These are phyloP conservation scores for Pygoscelis adeliae DNA, from an alignment of 2,113 vertebrate genomes.

Conservation along the genomic window DNA sequence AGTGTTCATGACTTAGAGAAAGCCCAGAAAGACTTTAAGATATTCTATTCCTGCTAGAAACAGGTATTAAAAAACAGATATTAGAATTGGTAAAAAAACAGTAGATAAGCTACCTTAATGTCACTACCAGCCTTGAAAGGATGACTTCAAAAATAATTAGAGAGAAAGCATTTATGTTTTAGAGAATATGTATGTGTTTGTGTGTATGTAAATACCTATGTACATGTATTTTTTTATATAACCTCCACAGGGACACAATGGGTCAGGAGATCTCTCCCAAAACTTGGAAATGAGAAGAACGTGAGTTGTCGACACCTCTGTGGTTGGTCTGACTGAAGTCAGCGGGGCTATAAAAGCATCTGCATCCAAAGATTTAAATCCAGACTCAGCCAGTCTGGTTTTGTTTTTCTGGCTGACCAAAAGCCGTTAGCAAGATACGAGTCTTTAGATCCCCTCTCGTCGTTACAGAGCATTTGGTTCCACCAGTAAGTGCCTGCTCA, in stretches of 20 bases:
- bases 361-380: neutral
- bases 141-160: neutral
- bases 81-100: neutral
- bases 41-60: neutral
- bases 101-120: neutral
- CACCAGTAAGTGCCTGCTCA: neutral
- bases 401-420: neutral
- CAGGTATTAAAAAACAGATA: neutral
- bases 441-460: neutral
- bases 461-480: neutral
- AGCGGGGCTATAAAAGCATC: neutral
- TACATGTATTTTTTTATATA: neutral
- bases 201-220: neutral
- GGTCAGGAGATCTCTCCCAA: neutral
- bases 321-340: neutral
- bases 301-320: fast-evolving
- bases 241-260: neutral
- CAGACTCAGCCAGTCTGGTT: neutral
- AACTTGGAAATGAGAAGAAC: neutral
- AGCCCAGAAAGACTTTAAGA: neutral
- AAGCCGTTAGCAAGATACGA: neutral
- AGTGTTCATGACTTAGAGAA: neutral
- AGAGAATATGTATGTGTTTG: neutral
- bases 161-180: neutral
- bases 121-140: neutral